phyloP scores from a whole-genome alignment of 1,140 invertebrate species.

The Trissolcus basalis region DNA sequence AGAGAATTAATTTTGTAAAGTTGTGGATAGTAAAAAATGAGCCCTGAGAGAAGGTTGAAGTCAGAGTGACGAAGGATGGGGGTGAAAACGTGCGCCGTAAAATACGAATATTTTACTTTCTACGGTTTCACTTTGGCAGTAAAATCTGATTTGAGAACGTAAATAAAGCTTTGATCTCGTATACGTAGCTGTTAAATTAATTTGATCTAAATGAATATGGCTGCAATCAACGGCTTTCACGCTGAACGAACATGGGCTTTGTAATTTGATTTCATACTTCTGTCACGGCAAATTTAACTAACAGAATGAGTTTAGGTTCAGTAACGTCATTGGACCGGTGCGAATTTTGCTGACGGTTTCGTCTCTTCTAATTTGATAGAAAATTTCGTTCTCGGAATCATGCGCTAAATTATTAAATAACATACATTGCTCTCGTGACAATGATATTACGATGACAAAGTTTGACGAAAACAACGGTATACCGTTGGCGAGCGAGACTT shows the following conservation, averaged over 20 bases:
- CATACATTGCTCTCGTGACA: conserved; percentile 39
- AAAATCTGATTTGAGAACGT: conserved; percentile 58
- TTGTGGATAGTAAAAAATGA: no score
- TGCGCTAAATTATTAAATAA: conserved; percentile 53
- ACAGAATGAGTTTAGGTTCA: conserved; percentile 61
- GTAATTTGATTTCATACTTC: conserved; percentile 62
- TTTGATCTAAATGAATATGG: conserved; percentile 63
- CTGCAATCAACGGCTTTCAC: conserved; percentile 62
- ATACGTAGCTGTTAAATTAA: conserved; percentile 60
- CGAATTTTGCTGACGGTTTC: conserved; percentile 53
- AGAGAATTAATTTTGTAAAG: no score
- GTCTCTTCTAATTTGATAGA: conserved; percentile 55
- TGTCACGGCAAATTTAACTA: conserved; percentile 62
- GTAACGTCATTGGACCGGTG: conserved; percentile 54
- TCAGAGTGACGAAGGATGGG: not conserved
- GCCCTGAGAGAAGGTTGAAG: no score
- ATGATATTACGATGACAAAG: conserved; percentile 49
- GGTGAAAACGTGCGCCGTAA: conserved; percentile 21
- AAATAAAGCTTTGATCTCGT: conserved; percentile 61
- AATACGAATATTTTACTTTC: conserved; percentile 52
- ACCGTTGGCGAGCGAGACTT: conserved; percentile 23
- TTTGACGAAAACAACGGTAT: conserved; percentile 46
- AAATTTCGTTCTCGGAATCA: conserved; percentile 50
- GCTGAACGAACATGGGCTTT: conserved; percentile 61
- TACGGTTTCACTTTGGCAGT: conserved; percentile 52